Conservation (phyloP, 2,888 invertebrate genomes). For the Epinotia ramella region DNA sequence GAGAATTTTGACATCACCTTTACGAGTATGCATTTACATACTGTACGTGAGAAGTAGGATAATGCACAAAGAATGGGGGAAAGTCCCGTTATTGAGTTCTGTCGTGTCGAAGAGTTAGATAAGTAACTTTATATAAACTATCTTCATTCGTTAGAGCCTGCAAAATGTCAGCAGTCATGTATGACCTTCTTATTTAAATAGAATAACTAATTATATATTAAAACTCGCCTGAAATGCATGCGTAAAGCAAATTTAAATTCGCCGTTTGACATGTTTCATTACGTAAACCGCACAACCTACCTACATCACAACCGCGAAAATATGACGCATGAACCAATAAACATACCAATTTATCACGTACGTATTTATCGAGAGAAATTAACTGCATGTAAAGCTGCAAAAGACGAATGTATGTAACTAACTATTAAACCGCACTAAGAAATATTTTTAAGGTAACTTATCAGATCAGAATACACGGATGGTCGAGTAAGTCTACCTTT, state of each 20-base stretch:
- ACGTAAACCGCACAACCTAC: background rate
- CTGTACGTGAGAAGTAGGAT: background rate
- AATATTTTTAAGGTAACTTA: background rate
- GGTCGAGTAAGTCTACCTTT: background rate
- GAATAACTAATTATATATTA: background rate
- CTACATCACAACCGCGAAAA: background rate
- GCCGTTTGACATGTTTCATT: background rate
- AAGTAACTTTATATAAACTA: background rate
- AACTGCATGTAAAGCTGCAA: background rate
- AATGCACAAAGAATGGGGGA: background rate
- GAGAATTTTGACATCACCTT: no score
- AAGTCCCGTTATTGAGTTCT: background rate
- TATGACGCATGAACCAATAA: background rate
- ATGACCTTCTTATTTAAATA: slow-evolving; percentile 7
- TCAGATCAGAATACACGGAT: background rate
- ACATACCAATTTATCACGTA: background rate
- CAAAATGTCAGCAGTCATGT: background rate
- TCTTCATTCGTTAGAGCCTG: background rate
- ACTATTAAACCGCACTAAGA: background rate
- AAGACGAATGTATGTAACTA: background rate
- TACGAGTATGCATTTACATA: no score
- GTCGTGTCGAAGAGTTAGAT: background rate
- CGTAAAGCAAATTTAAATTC: background rate
- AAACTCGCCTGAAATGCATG: background rate
- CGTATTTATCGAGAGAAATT: background rate